Base-by-base conservation (phyloP, 2,888 invertebrate species). In the Pseudanteris insignis region DNA sequence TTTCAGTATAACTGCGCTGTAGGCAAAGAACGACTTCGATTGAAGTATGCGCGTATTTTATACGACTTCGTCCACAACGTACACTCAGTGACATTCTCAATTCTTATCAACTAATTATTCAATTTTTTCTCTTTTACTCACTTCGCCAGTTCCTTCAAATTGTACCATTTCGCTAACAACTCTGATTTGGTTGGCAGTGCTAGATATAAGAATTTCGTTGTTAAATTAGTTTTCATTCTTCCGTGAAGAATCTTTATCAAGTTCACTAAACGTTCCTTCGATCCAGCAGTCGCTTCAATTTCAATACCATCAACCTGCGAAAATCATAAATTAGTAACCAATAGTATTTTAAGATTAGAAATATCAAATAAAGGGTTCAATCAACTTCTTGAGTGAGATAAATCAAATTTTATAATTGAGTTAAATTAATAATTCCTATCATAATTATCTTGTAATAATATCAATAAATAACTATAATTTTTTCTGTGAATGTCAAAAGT, bases 101-200 rank as follows among this genome's bases (percentile, higher is more conserved):
- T 21, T 21, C 4, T 5, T 21, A 21, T 5, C 21, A 21, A 21
- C 4, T 21, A 21, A 21, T 5, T 21, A 4, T 7, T 7, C 21
- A 14, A 32, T 14, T n/a, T 24, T 24, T 15, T 36, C 13, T 28
- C 11, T 6, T 10, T 12, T 15, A 67, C 79, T 76, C 72, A 82
- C 82, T 89, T 89, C 63, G 86, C 81, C 64, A 89, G 76, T 11
- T 81, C 81, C 69, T 89, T 86, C 65, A 89, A 78, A 73, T 89
- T 88, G 73, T 87, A 89, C 67, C 87, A 87, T 80, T 89, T 89
- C 5, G 88, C 89, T 57, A 89, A 75, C 7, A 85, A 81, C 67
- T 88, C 88, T 0, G 88, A 83, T 70, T 85, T 83, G 0, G 86
- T 81, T 0, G 89, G 89, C n/a, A 89, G 78, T 64, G 84, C 83